These are phyloP conservation scores for Caranx melampygus DNA, from an alignment of 2,113 vertebrate genomes.

Conservation along the genomic window DNA sequence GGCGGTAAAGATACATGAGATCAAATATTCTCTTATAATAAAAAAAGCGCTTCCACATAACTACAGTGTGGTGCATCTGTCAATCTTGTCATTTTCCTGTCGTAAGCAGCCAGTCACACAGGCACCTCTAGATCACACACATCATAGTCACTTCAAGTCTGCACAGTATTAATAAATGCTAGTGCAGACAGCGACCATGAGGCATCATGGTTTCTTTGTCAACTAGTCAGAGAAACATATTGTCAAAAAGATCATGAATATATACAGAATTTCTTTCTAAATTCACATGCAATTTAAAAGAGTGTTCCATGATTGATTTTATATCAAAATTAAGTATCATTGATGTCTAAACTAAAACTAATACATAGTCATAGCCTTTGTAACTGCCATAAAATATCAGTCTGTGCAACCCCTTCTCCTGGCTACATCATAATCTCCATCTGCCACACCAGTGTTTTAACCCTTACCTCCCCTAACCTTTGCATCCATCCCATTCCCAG, in stretches of 20 bases:
- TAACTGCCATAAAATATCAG: background rate
- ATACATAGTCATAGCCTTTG: background rate
- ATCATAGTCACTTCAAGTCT: background rate
- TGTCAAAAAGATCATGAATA: background rate
- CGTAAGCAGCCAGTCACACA: background rate
- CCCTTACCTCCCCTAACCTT: conserved; percentile 28
- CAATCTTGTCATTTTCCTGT: background rate
- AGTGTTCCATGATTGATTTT: conserved; percentile 16
- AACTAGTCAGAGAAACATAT: background rate
- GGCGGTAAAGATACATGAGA: background rate
- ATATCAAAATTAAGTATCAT: conserved; percentile 1
- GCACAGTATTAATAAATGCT: background rate
- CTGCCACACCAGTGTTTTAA: conserved; percentile 16
- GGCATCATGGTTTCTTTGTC: background rate
- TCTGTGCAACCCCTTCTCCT: conserved; percentile 14
- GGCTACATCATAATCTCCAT: conserved; percentile 39
- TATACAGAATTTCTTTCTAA: background rate
- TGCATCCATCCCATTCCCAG: conserved; percentile 28
- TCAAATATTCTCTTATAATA: background rate
- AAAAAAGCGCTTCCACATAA: background rate
- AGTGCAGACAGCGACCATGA: background rate
- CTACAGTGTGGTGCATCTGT: background rate
- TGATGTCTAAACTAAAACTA: conserved; percentile 16
- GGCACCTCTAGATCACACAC: background rate
- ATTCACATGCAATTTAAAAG: background rate